Percentiles rank a stretch among this genome's conserved stretches.
Evolutionary conservation across 37 sponge, comb jelly and placozoan genomes (phyloP).

Genomic region (Tethya wilhelma): DNA sequence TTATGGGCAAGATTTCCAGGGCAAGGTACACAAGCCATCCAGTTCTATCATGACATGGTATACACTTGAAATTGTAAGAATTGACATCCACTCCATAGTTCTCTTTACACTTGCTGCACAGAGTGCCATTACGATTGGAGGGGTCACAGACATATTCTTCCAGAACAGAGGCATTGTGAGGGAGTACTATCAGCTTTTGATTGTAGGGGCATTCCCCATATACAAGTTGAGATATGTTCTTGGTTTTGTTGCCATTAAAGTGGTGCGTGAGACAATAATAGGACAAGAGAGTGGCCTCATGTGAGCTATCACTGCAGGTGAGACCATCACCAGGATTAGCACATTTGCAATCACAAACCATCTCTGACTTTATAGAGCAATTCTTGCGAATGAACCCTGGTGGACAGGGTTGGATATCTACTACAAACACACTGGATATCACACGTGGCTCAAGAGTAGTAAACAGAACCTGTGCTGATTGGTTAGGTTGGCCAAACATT

Average conservation of each 20-base stretch:
- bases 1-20: constrained; percentile 31
- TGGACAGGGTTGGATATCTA: constrained; percentile 22
- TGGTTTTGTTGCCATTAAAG: neutral
- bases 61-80: constrained; percentile 5
- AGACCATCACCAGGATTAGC: neutral
- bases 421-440: neutral
- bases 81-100: constrained; percentile 41
- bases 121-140: constrained; percentile 3
- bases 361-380: neutral
- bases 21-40: constrained; percentile 38
- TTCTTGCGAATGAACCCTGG: constrained; percentile 15
- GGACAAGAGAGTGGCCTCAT: neutral
- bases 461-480: neutral
- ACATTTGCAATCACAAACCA: constrained; percentile 21
- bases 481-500: neutral
- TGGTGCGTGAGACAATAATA: constrained; percentile 10
- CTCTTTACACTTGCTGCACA: constrained; percentile 28
- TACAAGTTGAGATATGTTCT: neutral
- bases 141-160: constrained; percentile 8
- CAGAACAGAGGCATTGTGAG: neutral
- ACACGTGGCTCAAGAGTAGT: constrained; percentile 47
- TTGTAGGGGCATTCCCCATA: constrained; percentile 15
- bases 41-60: constrained; percentile 6
- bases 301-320: neutral
- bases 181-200: neutral